phyloP scores from a whole-genome alignment of 2,888 invertebrate genomes.

The Dasysyrphus tricinctus region DNA sequence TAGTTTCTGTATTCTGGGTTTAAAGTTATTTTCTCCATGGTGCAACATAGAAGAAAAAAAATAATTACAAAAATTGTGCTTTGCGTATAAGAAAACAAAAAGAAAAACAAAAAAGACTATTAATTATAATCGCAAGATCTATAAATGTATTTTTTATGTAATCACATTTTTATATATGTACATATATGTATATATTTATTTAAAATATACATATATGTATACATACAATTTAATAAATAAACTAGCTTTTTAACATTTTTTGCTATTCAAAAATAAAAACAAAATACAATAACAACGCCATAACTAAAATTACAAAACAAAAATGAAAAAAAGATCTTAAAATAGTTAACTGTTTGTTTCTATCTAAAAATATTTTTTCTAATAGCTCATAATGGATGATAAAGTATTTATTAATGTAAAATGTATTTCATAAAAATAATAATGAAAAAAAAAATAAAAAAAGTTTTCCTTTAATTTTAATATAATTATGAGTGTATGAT shows the following conservation, averaged over 20 bases:
- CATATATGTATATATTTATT: slow-evolving; percentile 41
- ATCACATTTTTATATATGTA: slow-evolving; percentile 51
- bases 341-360: slow-evolving; percentile 40
- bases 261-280: slow-evolving; percentile 64
- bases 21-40: slow-evolving; percentile 42
- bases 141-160: slow-evolving; percentile 69
- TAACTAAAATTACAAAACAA: slow-evolving; percentile 62
- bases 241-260: slow-evolving; percentile 73
- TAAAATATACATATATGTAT: slow-evolving; percentile 37
- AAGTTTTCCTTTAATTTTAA: slow-evolving; percentile 24
- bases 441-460: slow-evolving; percentile 7
- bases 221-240: slow-evolving; percentile 60
- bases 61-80: slow-evolving; percentile 56
- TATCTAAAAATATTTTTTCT: slow-evolving; percentile 31
- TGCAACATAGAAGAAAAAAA: slow-evolving; percentile 51
- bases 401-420: slow-evolving; percentile 71
- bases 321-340: slow-evolving; percentile 29
- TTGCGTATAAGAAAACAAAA: slow-evolving; percentile 37
- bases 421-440: slow-evolving; percentile 54
- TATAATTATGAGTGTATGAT: slow-evolving; percentile 16
- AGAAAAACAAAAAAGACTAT: slow-evolving; percentile 33
- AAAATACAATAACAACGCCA: slow-evolving; percentile 59
- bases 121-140: slow-evolving; percentile 56
- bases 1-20: slow-evolving; percentile 37
- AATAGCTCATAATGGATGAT: slow-evolving; percentile 67